A percentile compares a stretch with the other conserved stretches of the same genome.
phyloP scores from a whole-genome alignment of 2,888 invertebrate genomes.

The Sussaba pulchella region DNA sequence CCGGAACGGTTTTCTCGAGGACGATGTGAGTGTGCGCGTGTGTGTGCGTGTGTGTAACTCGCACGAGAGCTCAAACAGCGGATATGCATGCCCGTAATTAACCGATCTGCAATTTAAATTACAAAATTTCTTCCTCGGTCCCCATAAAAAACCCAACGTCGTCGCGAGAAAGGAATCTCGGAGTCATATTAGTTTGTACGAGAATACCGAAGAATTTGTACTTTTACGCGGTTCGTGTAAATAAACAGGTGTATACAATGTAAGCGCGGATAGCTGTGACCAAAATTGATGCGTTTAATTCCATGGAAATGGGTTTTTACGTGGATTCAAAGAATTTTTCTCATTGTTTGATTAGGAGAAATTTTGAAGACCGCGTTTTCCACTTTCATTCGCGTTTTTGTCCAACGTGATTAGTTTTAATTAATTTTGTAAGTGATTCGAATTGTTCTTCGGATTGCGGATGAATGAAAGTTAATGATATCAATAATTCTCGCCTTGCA shows the following conservation, averaged over 20 bases:
- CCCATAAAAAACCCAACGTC: slow-evolving; percentile 1
- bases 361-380: too few species aligned
- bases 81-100: slow-evolving; percentile 73
- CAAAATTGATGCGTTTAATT: slow-evolving; percentile 12
- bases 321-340: slow-evolving; percentile 4
- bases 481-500: too few species aligned
- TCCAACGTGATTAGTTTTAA: too few species aligned
- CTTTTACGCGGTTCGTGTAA: slow-evolving; percentile 21
- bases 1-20: too few species aligned
- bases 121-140: slow-evolving; percentile 47
- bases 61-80: slow-evolving; percentile 69
- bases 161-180: slow-evolving; percentile 30
- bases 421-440: too few species aligned
- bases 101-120: slow-evolving; percentile 75
- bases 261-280: slow-evolving; percentile 5
- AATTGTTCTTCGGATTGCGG: too few species aligned
- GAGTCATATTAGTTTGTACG: background rate
- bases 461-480: too few species aligned
- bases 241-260: too few species aligned
- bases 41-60: slow-evolving; percentile 30
- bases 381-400: too few species aligned
- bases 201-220: slow-evolving; percentile 11
- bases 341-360: too few species aligned
- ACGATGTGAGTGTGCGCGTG: too few species aligned
- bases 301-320: too few species aligned